A percentile compares a stretch with the other conserved stretches of the same genome.
Evolutionary conservation across 1,140 invertebrate species (phyloP).

Genomic region (Mamestra configurata): DNA sequence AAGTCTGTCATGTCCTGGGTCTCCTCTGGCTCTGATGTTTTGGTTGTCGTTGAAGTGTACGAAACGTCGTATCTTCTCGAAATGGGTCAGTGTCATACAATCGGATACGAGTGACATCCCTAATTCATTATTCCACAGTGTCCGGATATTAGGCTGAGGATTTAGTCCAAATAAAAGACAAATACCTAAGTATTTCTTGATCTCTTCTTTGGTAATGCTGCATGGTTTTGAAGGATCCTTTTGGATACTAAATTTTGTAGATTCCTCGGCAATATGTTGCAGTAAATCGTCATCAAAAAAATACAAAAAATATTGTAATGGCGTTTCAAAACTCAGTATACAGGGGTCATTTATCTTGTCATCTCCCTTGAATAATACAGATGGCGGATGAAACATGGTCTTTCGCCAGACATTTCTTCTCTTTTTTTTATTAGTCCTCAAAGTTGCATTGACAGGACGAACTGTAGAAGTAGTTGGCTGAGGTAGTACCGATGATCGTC

Average conservation of each 20-base stretch:
- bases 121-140: constrained; percentile 44
- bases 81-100: too few relatives aligned
- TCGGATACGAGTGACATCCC: constrained; percentile 29
- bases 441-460: too few relatives aligned
- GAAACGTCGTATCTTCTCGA: too few relatives aligned
- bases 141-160: constrained; percentile 47
- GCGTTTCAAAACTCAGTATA: constrained; percentile 28
- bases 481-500: too few relatives aligned
- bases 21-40: too few relatives aligned
- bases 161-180: not conserved
- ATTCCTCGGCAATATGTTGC: constrained; percentile 50
- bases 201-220: not conserved
- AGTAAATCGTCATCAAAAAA: constrained; percentile 57
- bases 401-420: too few relatives aligned
- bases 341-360: constrained; percentile 45
- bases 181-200: not conserved
- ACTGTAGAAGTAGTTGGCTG: too few relatives aligned
- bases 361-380: too few relatives aligned
- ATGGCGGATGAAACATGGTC: too few relatives aligned
- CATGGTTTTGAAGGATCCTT: constrained; percentile 43
- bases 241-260: constrained; percentile 52
- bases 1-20: too few relatives aligned
- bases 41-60: too few relatives aligned
- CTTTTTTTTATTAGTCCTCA: too few relatives aligned
- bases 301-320: constrained; percentile 55